Conservation (phyloP, 1,140 invertebrate genomes). For the Drosophila pseudoananassae region DNA sequence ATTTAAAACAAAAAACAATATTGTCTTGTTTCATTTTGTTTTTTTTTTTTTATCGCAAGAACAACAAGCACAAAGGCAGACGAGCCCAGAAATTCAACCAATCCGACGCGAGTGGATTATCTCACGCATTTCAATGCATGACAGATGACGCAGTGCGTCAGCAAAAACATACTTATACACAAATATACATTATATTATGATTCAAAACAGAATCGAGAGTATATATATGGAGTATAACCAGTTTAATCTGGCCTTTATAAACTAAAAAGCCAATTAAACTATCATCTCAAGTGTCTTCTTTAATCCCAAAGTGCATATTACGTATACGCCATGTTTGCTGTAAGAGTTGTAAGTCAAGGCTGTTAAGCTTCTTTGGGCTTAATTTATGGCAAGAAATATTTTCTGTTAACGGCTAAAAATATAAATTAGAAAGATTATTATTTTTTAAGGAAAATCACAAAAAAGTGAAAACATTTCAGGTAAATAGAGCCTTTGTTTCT, state of each 20-base stretch:
- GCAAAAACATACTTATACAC: background rate
- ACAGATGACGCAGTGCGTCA: slow-evolving; percentile 51
- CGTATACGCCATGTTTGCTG: slow-evolving; percentile 18
- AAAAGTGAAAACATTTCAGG: background rate
- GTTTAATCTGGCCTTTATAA: background rate
- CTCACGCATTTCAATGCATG: slow-evolving; percentile 28
- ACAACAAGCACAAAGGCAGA: slow-evolving; percentile 37
- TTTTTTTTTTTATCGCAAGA: slow-evolving; percentile 6
- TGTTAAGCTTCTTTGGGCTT: background rate
- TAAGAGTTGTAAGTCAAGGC: slow-evolving; percentile 8
- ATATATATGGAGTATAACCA: background rate
- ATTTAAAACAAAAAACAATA: background rate
- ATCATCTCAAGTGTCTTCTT: background rate
- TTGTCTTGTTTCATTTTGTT: background rate
- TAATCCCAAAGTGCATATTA: background rate
- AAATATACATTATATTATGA: background rate
- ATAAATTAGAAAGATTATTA: background rate
- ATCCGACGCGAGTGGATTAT: slow-evolving; percentile 55
- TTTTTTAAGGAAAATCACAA: background rate
- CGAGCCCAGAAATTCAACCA: slow-evolving; percentile 74
- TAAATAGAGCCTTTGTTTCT: no score
- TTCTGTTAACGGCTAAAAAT: background rate
- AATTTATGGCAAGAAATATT: background rate
- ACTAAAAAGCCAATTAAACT: background rate
- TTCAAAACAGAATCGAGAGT: background rate